phyloP scores from a whole-genome alignment of 2,113 vertebrate species.

The Montifringilla adamsi region DNA sequence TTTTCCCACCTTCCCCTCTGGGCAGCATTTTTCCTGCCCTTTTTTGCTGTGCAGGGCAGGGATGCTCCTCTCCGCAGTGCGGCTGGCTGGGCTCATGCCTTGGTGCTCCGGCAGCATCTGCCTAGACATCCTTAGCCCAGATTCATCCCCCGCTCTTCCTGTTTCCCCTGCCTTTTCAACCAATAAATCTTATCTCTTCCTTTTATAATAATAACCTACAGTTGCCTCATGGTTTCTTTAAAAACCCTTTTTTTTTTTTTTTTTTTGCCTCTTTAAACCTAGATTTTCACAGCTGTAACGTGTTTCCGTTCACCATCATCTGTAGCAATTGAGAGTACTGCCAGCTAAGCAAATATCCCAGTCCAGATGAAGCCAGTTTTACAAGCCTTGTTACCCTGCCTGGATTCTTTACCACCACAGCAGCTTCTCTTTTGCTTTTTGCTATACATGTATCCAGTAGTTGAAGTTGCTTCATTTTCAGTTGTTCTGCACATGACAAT shows the following conservation, averaged over 20 bases:
- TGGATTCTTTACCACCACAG: not conserved
- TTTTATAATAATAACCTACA: not conserved
- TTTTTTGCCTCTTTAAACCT: not conserved
- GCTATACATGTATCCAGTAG: rapidly evolving
- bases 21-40: not conserved
- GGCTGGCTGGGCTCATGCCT: not conserved
- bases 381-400: not conserved
- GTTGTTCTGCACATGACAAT: not conserved
- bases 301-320: not conserved
- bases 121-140: not conserved
- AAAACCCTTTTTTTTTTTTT: not conserved
- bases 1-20: not conserved
- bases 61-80: not conserved
- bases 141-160: not conserved
- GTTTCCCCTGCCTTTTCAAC: not conserved
- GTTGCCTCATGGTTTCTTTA: not conserved
- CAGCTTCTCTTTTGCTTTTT: not conserved
- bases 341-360: not conserved
- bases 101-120: not conserved
- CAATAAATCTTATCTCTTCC: not conserved
- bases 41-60: not conserved
- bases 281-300: not conserved
- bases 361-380: not conserved
- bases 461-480: not conserved
- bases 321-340: not conserved